phyloP scores from a whole-genome alignment of 1,140 invertebrate species.

The Harlomillsia oculata region DNA sequence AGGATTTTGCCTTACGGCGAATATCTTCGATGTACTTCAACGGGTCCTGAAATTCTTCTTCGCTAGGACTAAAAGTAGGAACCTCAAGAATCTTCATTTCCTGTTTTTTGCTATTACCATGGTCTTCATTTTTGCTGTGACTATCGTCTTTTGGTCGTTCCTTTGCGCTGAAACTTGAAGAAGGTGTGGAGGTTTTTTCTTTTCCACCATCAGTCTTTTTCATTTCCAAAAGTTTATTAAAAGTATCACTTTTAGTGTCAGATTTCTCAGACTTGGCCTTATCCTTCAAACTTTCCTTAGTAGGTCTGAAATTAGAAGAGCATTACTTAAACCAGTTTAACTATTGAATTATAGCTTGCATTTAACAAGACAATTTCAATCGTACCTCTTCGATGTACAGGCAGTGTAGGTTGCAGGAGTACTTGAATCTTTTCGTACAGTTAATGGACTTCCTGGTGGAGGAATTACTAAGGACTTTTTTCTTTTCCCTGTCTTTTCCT shows the following conservation, averaged over 20 bases:
- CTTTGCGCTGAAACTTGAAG: not conserved
- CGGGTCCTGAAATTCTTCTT: constrained; percentile 81
- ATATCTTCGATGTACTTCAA: constrained; percentile 81
- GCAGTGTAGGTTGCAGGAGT: constrained; percentile 25
- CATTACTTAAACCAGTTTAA: not conserved
- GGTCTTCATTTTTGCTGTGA: not conserved
- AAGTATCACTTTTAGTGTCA: too few relatives aligned
- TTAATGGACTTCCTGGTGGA: constrained; percentile 29
- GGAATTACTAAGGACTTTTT: constrained; percentile 17
- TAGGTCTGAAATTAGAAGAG: not conserved
- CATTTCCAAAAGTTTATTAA: constrained; percentile 19
- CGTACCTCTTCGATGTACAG: not conserved
- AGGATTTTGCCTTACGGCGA: constrained; percentile 62
- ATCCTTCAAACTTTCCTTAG: too few relatives aligned
- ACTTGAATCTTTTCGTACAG: constrained; percentile 34
- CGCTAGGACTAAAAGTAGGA: constrained; percentile 68
- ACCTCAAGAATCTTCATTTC: constrained; percentile 50
- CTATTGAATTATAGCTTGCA: not conserved
- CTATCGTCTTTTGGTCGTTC: not conserved
- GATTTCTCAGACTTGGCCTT: too few relatives aligned
- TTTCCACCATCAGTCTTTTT: constrained; percentile 7
- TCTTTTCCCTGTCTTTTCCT: constrained; percentile 6
- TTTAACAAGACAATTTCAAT: too few relatives aligned
- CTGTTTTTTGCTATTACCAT: not conserved
- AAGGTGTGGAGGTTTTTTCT: not conserved